Evolutionary conservation across 2,888 invertebrate species (phyloP).

Genomic region (Arenicola marina): DNA sequence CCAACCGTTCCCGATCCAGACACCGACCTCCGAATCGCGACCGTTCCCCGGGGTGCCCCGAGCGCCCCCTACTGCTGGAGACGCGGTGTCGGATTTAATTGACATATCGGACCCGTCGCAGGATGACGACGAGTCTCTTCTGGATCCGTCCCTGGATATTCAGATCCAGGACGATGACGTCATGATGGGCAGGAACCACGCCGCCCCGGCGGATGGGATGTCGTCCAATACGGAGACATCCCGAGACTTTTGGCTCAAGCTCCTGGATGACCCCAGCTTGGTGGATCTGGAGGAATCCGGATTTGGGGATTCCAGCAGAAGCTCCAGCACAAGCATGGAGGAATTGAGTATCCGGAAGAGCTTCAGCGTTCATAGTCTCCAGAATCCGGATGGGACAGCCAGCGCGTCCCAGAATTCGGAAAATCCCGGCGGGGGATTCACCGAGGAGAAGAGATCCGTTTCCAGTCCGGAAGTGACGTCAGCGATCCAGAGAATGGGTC

Average conservation of each 20-base stretch:
- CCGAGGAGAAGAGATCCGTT: too few species aligned
- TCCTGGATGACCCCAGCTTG: neutral
- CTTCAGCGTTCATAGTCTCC: too few species aligned
- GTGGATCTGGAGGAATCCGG: neutral
- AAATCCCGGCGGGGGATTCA: neutral
- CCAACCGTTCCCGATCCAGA: neutral
- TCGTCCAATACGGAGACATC: neutral
- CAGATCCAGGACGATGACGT: neutral
- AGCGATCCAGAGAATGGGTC: conserved; percentile 3
- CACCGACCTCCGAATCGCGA: neutral
- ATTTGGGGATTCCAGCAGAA: conserved; percentile 35
- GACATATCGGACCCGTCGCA: neutral
- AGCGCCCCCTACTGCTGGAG: neutral
- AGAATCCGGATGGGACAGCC: neutral
- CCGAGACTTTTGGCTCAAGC: neutral
- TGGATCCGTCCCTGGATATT: neutral
- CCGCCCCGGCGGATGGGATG: neutral
- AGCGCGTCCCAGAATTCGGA: neutral
- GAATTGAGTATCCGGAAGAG: conserved; percentile 34
- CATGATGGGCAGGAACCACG: neutral
- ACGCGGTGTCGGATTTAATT: neutral
- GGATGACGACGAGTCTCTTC: neutral
- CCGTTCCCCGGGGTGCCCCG: neutral
- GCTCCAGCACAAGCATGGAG: conserved; percentile 51
- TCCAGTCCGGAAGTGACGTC: neutral